Evolutionary conservation across 2,113 vertebrate genomes (phyloP), one percentile per base, ranked within the genome.

Genomic region (Thamnaconus septentrionalis): DNA sequence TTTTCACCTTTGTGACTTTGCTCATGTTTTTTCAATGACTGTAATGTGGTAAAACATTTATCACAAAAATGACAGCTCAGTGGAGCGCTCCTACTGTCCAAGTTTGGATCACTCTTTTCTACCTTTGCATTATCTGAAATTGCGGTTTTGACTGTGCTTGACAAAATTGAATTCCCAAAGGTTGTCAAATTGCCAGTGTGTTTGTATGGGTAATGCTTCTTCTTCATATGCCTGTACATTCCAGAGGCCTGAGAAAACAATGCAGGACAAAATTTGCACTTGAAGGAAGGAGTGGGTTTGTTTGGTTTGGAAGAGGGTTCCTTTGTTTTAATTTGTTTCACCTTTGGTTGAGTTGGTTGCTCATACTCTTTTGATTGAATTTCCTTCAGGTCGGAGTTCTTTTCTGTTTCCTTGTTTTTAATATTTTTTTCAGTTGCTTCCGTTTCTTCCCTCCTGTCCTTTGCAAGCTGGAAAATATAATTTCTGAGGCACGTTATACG

Each of bases 151-250:
- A 56, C 41, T 11, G 50, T n/a, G 4, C 8, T 5, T 44, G 81
- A 62, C 7, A 59, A 65, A 54, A 64, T n/a, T 4, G 79, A 82
- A 62, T 67, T 66, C 40, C 69, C 82, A 64, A 76, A 84, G 42
- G 7, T 80, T 9, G 85, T 45, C 58, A 53, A 59, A 53, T 83
- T 83, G 44, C 80, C 85, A 51, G 87, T 85, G 39, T 78, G 73
- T 61, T 85, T 78, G 64, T 60, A 85, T 43, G 84, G 18, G 63
- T 84, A 79, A 6, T 92, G 91, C 75, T 89, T 92, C 57, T 87
- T 89, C 57, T 87, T 89, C 78, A 86, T 86, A 56, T 93, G 91
- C 63, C 79, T 85, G 74, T 83, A 89, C 59, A 85, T 85, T 61
- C 88, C 90, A 64, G 91, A 93, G 9, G 69, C n/a, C 73, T 88